Evolutionary conservation across 2,113 vertebrate species (phyloP).

Genomic region (Campylomormyrus numenius): DNA sequence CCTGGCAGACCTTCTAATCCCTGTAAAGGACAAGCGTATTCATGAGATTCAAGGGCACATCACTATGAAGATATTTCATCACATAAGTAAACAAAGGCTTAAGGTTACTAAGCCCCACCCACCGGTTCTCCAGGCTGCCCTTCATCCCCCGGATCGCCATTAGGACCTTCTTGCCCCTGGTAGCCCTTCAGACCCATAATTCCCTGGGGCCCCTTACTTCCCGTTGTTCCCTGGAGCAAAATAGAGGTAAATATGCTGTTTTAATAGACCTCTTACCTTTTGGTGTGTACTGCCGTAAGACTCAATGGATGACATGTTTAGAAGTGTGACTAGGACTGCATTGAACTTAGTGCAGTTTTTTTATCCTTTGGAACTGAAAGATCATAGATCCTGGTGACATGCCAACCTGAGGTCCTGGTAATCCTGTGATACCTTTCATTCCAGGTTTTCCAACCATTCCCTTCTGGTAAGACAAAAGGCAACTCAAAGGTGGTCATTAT

Average conservation of each 20-base stretch:
- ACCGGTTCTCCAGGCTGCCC: conserved; percentile 65
- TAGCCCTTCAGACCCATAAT: conserved; percentile 55
- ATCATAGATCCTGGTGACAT: background rate
- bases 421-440: conserved; percentile 63
- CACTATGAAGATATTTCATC: background rate
- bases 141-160: conserved; percentile 60
- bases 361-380: background rate
- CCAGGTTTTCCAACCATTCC: conserved; percentile 61
- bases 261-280: background rate
- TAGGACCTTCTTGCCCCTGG: conserved; percentile 53
- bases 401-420: conserved; percentile 57
- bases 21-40: conserved; percentile 43
- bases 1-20: conserved; percentile 62
- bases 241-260: background rate
- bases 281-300: background rate
- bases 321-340: background rate
- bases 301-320: background rate
- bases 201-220: conserved; percentile 55
- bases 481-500: background rate
- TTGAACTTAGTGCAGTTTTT: background rate
- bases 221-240: conserved; percentile 50
- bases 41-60: background rate
- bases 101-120: background rate
- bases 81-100: background rate
- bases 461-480: conserved; percentile 38